These are phyloP conservation scores for Antechinus stuartii DNA, from an alignment of 2,113 vertebrate species.

Conservation along the genomic window DNA sequence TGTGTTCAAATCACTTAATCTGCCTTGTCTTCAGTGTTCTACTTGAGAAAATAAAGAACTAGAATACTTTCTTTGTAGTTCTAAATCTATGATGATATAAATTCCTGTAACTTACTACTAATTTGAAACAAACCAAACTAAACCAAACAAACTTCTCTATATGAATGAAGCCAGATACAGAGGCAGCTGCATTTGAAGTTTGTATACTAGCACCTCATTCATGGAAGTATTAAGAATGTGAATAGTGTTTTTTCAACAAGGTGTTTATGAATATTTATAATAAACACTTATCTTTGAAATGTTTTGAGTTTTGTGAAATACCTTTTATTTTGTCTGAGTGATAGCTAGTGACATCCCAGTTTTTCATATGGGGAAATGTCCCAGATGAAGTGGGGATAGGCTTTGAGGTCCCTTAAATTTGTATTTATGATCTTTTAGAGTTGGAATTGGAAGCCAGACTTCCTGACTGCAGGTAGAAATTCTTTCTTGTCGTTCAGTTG, in stretches of 20 bases:
- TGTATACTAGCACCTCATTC: neutral
- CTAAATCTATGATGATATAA: neutral
- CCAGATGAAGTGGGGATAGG: neutral
- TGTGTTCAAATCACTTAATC: neutral
- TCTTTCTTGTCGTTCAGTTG: neutral
- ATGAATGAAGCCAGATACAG: neutral
- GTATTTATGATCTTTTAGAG: neutral
- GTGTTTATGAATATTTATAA: neutral
- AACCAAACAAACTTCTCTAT: neutral
- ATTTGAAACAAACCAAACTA: constrained; percentile 30
- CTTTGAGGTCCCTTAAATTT: neutral
- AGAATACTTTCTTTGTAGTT: neutral
- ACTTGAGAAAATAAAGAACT: neutral
- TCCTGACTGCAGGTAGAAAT: too few species aligned
- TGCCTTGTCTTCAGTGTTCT: neutral
- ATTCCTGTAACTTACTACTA: neutral
- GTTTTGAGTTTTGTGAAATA: neutral
- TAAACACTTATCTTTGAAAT: neutral
- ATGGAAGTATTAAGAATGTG: neutral
- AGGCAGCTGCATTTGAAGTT: neutral
- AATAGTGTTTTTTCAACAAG: neutral
- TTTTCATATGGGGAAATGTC: neutral
- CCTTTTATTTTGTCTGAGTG: too few species aligned
- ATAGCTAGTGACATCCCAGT: neutral
- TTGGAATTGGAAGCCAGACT: neutral